Conservation (phyloP, 2,888 invertebrate genomes). For the Epirrita christyi region DNA sequence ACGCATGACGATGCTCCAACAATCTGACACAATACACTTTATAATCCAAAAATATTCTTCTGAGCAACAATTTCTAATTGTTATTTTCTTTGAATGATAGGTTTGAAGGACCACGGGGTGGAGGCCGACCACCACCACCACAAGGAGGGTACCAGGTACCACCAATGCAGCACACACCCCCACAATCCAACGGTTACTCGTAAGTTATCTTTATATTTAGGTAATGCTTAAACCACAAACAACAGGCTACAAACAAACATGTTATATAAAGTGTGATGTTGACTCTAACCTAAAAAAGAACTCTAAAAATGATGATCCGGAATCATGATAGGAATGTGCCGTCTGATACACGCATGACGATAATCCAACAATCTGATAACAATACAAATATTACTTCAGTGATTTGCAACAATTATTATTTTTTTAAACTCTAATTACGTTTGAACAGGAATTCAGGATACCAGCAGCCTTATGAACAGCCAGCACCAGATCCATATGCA, state of each 20-base stretch:
- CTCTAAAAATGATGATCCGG: conserved; percentile 68
- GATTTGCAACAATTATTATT: neutral
- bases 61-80: neutral
- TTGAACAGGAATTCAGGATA: conserved; percentile 70
- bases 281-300: neutral
- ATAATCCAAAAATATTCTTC: neutral
- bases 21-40: conserved; percentile 50
- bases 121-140: conserved; percentile 58
- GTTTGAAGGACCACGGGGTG: conserved; percentile 70
- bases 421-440: neutral
- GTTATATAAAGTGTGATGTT: too few species aligned
- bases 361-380: conserved; percentile 58
- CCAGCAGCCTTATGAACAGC: conserved; percentile 69
- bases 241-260: too few species aligned
- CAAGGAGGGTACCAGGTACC: conserved; percentile 61
- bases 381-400: neutral
- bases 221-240: too few species aligned
- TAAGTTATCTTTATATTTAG: conserved; percentile 50
- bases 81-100: conserved; percentile 40
- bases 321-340: conserved; percentile 83
- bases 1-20: conserved; percentile 69
- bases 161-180: conserved; percentile 58
- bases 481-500: conserved; percentile 67
- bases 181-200: conserved; percentile 71
- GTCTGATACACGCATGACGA: conserved; percentile 82